Conservation (phyloP, 2,797 vertebrate species). For the Danio aesculapii region DNA sequence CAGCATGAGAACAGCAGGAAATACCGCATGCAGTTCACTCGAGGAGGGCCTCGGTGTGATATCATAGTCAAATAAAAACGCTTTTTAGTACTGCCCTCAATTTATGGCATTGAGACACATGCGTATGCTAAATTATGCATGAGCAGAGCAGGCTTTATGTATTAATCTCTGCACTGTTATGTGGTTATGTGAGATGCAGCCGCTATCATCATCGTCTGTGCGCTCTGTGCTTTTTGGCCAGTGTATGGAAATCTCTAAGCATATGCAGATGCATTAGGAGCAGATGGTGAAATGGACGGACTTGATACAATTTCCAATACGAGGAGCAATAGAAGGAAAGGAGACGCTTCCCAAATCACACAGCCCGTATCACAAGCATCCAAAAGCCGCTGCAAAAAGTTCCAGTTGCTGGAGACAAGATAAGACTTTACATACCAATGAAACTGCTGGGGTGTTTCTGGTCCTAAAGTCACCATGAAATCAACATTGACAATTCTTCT, state of each 20-base stretch:
- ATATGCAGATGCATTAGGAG: conserved; percentile 40
- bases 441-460: conserved; percentile 33
- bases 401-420: conserved; percentile 42
- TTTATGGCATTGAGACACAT: conserved; percentile 73
- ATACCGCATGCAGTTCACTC: conserved; percentile 72
- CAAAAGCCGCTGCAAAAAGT: conserved; percentile 27
- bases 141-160: conserved; percentile 54
- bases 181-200: conserved; percentile 46
- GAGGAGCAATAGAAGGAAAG: conserved; percentile 8
- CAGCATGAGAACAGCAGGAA: conserved; percentile 3
- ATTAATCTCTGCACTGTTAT: conserved; percentile 12
- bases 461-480: background rate
- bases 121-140: conserved; percentile 65
- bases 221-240: background rate
- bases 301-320: conserved; percentile 14
- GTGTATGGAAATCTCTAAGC: conserved; percentile 33
- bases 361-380: conserved; percentile 21
- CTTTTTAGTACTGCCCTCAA: conserved; percentile 64
- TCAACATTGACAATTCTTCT: background rate
- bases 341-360: conserved; percentile 8
- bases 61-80: conserved; percentile 64
- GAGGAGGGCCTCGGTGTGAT: conserved; percentile 65
- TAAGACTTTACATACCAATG: conserved; percentile 60
- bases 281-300: conserved; percentile 25
- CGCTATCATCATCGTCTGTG: conserved; percentile 1